These are phyloP conservation scores for Drosophila bunnanda DNA, from an alignment of 2,888 invertebrate genomes.

Conservation along the genomic window DNA sequence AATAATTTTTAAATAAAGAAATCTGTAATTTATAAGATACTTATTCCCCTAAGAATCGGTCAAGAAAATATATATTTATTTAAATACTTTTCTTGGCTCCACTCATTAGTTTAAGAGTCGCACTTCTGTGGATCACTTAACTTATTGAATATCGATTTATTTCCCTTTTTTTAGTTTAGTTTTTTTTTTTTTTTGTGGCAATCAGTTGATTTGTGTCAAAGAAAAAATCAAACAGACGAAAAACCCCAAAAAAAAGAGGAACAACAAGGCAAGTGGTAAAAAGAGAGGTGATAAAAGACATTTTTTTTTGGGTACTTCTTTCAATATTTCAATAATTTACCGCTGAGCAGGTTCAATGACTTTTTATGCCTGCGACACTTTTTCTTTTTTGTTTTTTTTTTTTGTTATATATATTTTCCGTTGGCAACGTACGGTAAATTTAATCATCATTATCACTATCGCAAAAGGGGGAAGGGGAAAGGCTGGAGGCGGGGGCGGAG, in stretches of 20 bases:
- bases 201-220: conserved; percentile 62
- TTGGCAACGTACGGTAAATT: conserved; percentile 59
- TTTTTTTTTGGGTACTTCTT: conserved; percentile 52
- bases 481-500: background rate
- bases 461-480: background rate
- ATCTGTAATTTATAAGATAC: background rate
- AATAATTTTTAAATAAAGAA: background rate
- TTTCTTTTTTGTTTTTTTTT: conserved; percentile 14
- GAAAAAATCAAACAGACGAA: conserved; percentile 31
- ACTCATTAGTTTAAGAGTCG: background rate
- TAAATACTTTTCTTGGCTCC: background rate
- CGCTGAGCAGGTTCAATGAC: conserved; percentile 65
- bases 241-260: background rate
- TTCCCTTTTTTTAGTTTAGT: background rate
- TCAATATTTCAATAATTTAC: conserved; percentile 64
- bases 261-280: conserved; percentile 18
- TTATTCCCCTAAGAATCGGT: background rate
- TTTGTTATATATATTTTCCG: conserved; percentile 13
- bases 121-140: conserved; percentile 25
- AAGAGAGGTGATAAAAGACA: conserved; percentile 55
- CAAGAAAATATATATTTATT: too few species aligned
- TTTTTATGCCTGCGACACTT: conserved; percentile 51
- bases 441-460: conserved; percentile 71
- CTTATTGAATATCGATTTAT: conserved; percentile 46
- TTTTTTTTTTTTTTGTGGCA: conserved; percentile 14